Evolutionary conservation across 2,888 invertebrate genomes (phyloP).

Genomic region (Andrena praecox): DNA sequence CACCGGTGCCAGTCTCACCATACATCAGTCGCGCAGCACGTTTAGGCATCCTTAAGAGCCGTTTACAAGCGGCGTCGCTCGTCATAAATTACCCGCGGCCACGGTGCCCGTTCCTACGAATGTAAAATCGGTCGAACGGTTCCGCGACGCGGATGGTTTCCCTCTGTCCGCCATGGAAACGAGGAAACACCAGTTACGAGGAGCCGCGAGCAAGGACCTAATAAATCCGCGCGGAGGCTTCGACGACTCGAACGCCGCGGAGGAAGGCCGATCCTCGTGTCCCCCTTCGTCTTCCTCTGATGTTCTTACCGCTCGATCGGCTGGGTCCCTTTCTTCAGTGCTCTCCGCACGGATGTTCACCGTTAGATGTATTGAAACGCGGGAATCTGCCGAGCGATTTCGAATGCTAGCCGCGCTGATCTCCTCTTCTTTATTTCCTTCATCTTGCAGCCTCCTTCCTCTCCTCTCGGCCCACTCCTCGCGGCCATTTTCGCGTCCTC

Average conservation of each 20-base stretch:
- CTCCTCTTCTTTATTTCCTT: slow-evolving; percentile 1
- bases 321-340: slow-evolving; percentile 14
- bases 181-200: slow-evolving; percentile 47
- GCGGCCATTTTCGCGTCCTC: slow-evolving; percentile 1
- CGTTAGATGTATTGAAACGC: slow-evolving; percentile 73
- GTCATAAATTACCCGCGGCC: slow-evolving; percentile 44
- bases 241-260: slow-evolving; percentile 30
- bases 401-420: slow-evolving; percentile 43
- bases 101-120: slow-evolving; percentile 26
- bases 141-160: slow-evolving; percentile 42
- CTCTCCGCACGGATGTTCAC: slow-evolving; percentile 59
- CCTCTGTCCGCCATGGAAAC: slow-evolving; percentile 31
- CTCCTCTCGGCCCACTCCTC: neutral
- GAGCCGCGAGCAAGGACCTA: slow-evolving; percentile 47
- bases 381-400: slow-evolving; percentile 64
- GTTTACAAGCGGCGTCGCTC: slow-evolving; percentile 43
- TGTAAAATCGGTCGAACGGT: slow-evolving; percentile 52
- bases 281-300: slow-evolving; percentile 30
- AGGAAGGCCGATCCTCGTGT: slow-evolving; percentile 35
- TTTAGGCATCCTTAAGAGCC: slow-evolving; percentile 52
- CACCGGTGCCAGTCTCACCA: slow-evolving; percentile 39
- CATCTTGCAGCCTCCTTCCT: neutral
- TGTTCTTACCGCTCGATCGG: slow-evolving; percentile 13
- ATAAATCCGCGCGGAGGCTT: slow-evolving; percentile 59
- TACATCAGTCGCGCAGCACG: slow-evolving; percentile 39